Evolutionary conservation across 2,888 invertebrate genomes (phyloP), one percentile per base, ranked within the genome.

Genomic region (Thysanoteuthis rhombus): DNA sequence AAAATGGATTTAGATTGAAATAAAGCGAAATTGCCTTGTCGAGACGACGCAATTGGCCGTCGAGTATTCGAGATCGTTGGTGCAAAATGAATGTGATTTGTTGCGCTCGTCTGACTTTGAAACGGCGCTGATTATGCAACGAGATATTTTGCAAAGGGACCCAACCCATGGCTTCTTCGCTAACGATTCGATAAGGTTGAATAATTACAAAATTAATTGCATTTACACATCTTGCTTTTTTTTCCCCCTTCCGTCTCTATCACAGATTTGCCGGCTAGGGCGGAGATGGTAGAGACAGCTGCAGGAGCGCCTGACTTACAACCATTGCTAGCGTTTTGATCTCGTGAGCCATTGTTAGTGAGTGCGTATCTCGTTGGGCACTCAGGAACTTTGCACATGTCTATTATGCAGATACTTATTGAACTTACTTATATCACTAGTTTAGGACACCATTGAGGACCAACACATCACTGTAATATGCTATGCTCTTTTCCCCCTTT

Each of bases 11-110:
- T n/a, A n/a, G n/a, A 75, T 75, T 75, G 75, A 75, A 75, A 75
- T 75, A 36, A 52, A 52, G 52, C 52, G 25, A 52, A 52, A 52
- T 52, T 52, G 52, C 25, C 52, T 25, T 52, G 52, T 52, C 22
- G 52, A n/a, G 4, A n/a, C 75, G 75, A n/a, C n/a, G n/a, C 75
- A 75, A 75, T 75, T 75, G n/a, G 75, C n/a, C n/a, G n/a, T n/a
- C n/a, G 16, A 16, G 16, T n/a, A 75, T 75, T 75, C n/a, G 75
- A n/a, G 16, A 75, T 75, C n/a, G 10, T 36, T 75, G 75, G 75
- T n/a, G 75, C 75, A 75, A 75, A 75, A n/a, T 75, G 75, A 75
- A n/a, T 75, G n/a, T n/a, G n/a, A 75, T 75, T 75, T 75, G 75
- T 16, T n/a, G 22, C 75, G 75, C 75, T 75, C 75, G 4, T 36